Evolutionary conservation across 2,888 invertebrate genomes (phyloP).

Genomic region (Campoletis raptor): DNA sequence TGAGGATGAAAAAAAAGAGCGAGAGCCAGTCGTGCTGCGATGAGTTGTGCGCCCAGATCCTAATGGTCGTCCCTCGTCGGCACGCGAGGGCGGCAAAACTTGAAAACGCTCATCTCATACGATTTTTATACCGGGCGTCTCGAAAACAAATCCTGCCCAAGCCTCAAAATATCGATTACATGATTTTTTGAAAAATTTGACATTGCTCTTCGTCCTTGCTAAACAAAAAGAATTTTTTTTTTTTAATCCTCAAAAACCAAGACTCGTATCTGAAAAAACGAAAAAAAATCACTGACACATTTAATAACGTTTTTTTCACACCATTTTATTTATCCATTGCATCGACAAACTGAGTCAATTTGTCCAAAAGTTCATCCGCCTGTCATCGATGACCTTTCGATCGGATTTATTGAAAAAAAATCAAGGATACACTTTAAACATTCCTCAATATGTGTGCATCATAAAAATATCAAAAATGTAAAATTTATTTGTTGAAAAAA

Average conservation of each 20-base stretch:
- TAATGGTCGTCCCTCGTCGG: slow-evolving; percentile 71
- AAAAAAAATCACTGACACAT: too few species aligned
- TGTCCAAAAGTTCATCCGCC: too few species aligned
- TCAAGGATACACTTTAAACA: not conserved
- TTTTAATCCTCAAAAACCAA: too few species aligned
- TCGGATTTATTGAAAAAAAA: not conserved
- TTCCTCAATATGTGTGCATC: too few species aligned
- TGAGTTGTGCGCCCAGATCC: slow-evolving; percentile 69
- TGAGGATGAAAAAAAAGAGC: slow-evolving; percentile 41
- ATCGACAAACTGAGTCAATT: too few species aligned
- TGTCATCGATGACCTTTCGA: too few species aligned
- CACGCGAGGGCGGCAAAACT: slow-evolving; percentile 69
- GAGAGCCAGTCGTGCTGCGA: slow-evolving; percentile 48
- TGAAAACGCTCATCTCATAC: slow-evolving; percentile 28
- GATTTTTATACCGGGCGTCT: not conserved
- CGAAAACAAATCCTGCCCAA: not conserved
- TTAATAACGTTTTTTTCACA: too few species aligned
- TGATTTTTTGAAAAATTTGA: not conserved
- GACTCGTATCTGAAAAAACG: too few species aligned
- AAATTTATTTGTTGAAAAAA: not conserved
- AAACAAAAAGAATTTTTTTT: too few species aligned
- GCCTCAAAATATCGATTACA: not conserved
- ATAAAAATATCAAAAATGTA: not conserved
- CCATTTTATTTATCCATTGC: too few species aligned
- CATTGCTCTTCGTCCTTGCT: too few species aligned